These are phyloP conservation scores for Saturnia pavonia DNA, from an alignment of 2,888 invertebrate genomes.

Conservation along the genomic window DNA sequence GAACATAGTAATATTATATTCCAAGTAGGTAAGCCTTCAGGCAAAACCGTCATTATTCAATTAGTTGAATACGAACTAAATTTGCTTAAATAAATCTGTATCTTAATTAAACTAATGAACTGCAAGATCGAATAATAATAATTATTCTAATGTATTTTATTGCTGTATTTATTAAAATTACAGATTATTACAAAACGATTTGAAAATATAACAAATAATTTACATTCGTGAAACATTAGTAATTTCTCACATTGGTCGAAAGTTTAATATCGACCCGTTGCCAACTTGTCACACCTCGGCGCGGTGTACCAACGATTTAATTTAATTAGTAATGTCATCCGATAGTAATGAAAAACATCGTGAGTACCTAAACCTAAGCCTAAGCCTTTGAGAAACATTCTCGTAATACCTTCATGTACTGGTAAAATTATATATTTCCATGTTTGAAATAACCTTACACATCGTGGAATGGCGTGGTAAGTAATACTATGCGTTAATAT, in stretches of 20 bases:
- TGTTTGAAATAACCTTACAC: not conserved
- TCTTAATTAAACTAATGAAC: too few relatives aligned
- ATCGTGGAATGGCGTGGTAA: not conserved
- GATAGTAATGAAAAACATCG: not conserved
- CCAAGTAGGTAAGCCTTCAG: not conserved
- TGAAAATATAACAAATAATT: too few relatives aligned
- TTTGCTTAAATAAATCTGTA: not conserved
- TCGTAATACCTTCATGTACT: not conserved
- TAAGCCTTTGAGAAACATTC: not conserved
- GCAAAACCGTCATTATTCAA: not conserved
- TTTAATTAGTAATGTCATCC: not conserved
- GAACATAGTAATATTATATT: not conserved
- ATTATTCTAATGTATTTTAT: not conserved
- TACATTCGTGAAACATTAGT: too few relatives aligned
- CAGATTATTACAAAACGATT: too few relatives aligned
- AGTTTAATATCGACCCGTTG: not conserved
- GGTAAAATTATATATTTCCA: not conserved
- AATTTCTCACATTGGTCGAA: too few relatives aligned
- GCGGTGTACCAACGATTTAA: not conserved
- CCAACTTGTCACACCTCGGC: not conserved
- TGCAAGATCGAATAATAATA: not conserved
- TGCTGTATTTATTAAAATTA: too few relatives aligned
- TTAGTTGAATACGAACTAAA: not conserved
- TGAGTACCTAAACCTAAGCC: not conserved
- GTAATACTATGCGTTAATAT: not conserved